Evolutionary conservation across 2,113 vertebrate species (phyloP), one percentile per base, ranked within the genome.

Genomic region (Coregonus clupeaformis): DNA sequence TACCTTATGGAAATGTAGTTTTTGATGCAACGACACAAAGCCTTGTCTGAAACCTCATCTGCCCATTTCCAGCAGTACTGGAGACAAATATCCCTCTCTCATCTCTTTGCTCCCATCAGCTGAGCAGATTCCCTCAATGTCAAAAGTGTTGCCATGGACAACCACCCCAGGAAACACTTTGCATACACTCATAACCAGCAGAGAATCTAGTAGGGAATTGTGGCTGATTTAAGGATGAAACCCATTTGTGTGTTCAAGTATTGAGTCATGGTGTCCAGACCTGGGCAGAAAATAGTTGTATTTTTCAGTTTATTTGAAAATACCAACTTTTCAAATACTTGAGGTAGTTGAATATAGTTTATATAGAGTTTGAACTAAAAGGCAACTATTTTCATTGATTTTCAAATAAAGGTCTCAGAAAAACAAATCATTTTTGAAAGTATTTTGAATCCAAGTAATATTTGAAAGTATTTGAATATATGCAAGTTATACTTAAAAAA

Each of bases 231-330:
- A 75, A 32, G 42, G 63, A 57, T 71, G 14, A 29, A 47, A 57
- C 7, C 65, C 18, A 55, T 52, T 74, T 52, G 63, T 72, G n/a
- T 59, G 45, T 64, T 72, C 49, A n/a, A 22, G 18, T 60, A 24
- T 59, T 72, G 57, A 75, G 65, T 47, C 65, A 68, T 14, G 62
- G 16, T 69, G 29, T 57, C 59, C 52, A 64, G 67, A 11, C 32
- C n/a, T 42, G 36, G 36, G 7, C 36, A 42, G 36, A 42, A 42
- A 42, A 42, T 42, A 42, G 36, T 42, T 42, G 36, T 42, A 42
- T 42, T 42, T 42, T 42, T 42, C 36, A 42, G 36, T 42, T 42
- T 9, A 29, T 29, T 29, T 29, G 29, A 29, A 29, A 29, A 29
- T 29, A 29, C 29, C 27, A 27, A 1, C 27, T 27, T 27, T 27